phyloP scores from a whole-genome alignment of 2,113 vertebrate genomes.

The Heptranchias perlo region DNA sequence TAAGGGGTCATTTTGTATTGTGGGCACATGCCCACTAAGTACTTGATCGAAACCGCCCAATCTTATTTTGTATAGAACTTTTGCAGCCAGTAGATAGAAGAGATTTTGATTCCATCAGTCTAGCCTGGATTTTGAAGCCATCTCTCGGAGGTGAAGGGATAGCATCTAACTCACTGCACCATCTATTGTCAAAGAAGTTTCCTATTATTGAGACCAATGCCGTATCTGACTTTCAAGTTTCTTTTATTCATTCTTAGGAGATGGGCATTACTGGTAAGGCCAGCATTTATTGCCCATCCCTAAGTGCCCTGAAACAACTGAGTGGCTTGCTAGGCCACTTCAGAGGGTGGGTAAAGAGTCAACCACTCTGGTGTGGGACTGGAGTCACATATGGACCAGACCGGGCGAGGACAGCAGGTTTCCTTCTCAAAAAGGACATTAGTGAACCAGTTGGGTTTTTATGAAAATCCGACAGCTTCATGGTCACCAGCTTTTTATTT shows the following conservation, averaged over 20 bases:
- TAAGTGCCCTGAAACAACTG: background rate
- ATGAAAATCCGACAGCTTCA: background rate
- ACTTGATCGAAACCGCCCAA: background rate
- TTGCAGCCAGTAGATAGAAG: background rate
- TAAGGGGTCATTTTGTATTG: background rate
- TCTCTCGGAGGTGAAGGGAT: too few species aligned
- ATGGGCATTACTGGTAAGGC: background rate
- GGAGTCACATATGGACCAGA: background rate
- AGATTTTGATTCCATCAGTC: background rate
- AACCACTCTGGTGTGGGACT: background rate
- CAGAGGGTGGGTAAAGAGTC: background rate
- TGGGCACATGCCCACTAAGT: background rate
- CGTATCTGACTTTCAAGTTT: background rate
- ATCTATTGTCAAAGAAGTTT: background rate
- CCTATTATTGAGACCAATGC: background rate
- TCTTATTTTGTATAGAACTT: background rate
- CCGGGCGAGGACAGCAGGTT: background rate
- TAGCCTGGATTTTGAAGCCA: background rate
- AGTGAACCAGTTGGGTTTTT: background rate
- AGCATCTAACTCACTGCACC: background rate
- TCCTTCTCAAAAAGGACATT: background rate
- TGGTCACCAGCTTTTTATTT: background rate
- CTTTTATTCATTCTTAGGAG: background rate
- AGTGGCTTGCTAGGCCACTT: background rate
- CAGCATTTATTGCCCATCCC: background rate